Conservation (phyloP, 2,113 vertebrate species). For the Microcebus griseorufus region DNA sequence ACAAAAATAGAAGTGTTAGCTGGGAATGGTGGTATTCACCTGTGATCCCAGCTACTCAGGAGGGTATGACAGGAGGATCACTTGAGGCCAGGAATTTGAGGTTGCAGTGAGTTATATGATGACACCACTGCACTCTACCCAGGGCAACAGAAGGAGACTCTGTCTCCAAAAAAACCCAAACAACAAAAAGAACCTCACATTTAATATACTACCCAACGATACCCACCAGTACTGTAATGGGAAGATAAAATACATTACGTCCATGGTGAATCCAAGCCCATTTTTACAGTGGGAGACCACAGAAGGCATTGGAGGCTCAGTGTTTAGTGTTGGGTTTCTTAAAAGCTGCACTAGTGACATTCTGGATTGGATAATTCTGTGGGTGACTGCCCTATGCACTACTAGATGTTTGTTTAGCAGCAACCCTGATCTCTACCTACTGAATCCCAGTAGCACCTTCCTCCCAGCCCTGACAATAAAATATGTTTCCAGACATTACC, state of each 20-base stretch:
- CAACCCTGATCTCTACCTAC: not conserved
- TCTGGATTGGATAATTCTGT: not conserved
- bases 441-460: not conserved
- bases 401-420: rapidly evolving
- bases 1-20: no score
- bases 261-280: not conserved
- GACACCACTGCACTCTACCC: no score
- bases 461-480: not conserved
- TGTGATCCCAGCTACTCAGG: no score
- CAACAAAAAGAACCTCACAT: not conserved
- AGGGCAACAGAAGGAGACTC: no score
- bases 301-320: constrained; percentile 56
- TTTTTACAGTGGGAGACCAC: constrained; percentile 28
- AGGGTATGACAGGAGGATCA: no score
- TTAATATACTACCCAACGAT: not conserved
- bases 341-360: not conserved
- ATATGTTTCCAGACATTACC: not conserved
- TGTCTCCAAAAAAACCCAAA: no score
- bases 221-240: not conserved
- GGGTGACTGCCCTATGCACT: not conserved
- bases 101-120: no score
- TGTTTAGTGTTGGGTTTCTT: not conserved
- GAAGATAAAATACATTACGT: not conserved
- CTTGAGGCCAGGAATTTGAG: no score
- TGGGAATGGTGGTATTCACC: no score